These are phyloP conservation scores for Nesospiza acunhae DNA, from an alignment of 2,113 vertebrate genomes.

Conservation along the genomic window DNA sequence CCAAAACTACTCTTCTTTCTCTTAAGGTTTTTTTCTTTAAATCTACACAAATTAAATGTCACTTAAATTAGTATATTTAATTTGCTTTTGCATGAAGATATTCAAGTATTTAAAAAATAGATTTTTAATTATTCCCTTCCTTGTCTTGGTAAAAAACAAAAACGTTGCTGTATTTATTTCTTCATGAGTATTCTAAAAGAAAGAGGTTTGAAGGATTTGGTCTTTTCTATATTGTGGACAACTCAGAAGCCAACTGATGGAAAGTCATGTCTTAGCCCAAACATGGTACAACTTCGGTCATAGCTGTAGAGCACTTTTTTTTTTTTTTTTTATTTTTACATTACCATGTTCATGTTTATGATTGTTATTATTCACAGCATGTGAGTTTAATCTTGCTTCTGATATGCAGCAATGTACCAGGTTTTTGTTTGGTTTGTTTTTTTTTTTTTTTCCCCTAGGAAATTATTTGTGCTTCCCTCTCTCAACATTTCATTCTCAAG, in stretches of 20 bases:
- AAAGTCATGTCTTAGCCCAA: not conserved
- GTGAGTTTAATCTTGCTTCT: not conserved
- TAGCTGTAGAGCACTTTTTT: not conserved
- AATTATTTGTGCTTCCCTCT: not conserved
- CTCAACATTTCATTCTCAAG: not conserved
- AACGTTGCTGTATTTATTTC: not conserved
- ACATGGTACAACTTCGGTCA: not conserved
- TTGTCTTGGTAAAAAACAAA: not conserved
- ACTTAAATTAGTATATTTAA: not conserved
- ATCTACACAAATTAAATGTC: not conserved
- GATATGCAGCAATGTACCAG: not conserved
- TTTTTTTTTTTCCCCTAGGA: not conserved
- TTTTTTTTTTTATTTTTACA: not conserved
- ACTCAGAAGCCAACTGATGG: not conserved
- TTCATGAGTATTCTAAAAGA: not conserved
- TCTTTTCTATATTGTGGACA: not conserved
- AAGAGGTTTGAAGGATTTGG: not conserved
- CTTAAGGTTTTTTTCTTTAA: not conserved
- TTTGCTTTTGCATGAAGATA: not conserved
- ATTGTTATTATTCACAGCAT: not conserved
- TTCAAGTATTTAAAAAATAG: not conserved
- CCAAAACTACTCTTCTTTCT: not conserved
- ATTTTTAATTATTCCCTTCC: not conserved
- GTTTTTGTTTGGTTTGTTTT: not conserved
- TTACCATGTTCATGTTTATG: not conserved